Evolutionary conservation across 2,113 vertebrate species (phyloP), one percentile per base, ranked within the genome.

Genomic region (Lasiurus cinereus): DNA sequence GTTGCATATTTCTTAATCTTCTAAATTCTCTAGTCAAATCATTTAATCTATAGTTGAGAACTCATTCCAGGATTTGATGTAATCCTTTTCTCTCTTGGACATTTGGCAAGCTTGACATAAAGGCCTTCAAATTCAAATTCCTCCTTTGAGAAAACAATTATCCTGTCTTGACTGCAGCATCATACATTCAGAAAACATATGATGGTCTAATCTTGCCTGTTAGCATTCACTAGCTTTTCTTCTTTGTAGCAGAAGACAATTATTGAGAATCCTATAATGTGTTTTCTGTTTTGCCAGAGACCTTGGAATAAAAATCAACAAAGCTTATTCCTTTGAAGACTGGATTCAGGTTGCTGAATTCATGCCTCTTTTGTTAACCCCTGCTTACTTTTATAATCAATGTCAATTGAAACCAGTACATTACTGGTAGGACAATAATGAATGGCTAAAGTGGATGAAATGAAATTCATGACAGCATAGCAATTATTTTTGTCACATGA

Each of bases 121-220:
- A 96, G 91, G 80, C 95, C 96, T 98, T 98, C 97, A 94, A 97
- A 97, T 98, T 96, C 96, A 98, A 97, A 98, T 97, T 97, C 97
- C 72, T 94, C 96, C 96, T 96, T 88, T 90, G 97, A 98, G 97
- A 98, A 88, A 96, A 96, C 97, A 98, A 98, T 97, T 97, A 98
- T 97, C 97, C 96, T 77, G 83, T 97, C 96, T 97, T 98, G 95
- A 97, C 96, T 91, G 97, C 84, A 97, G 79, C 82, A 97, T 97
- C 97, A 92, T 0, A 3, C 48, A 72, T 94, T 98, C 89, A 94
- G 94, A 94, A 95, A 97, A 96, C 88, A 94, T 90, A 95, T 52
- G 78, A 97, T 97, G 80, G 94, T 94, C 94, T 95, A 97, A 88
- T 96, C 96, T 98, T 98, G 88, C 87, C 95, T 96, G 83, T 97